phyloP scores from a whole-genome alignment of 2,888 invertebrate genomes.

The Hyalella azteca region DNA sequence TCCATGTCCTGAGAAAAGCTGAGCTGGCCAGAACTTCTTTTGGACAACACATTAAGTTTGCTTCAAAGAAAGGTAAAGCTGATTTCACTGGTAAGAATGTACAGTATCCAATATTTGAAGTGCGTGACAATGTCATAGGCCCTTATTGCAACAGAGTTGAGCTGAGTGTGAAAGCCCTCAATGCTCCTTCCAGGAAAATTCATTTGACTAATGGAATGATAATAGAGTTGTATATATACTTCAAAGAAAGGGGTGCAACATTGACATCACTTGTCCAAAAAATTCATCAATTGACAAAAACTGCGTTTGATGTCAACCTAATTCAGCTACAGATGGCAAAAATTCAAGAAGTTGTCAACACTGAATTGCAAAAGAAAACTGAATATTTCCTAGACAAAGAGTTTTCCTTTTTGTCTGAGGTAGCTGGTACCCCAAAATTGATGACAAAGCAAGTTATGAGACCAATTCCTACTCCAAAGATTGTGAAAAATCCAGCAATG shows the following conservation, averaged over 20 bases:
- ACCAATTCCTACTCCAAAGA: not conserved
- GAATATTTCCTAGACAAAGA: slow-evolving; percentile 10
- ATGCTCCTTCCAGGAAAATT: slow-evolving; percentile 35
- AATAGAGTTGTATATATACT: slow-evolving; percentile 49
- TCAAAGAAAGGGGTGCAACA: slow-evolving; percentile 42
- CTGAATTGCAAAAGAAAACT: not conserved
- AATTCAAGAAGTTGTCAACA: slow-evolving; percentile 38
- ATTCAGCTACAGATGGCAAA: slow-evolving; percentile 38
- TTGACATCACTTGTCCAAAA: slow-evolving; percentile 47
- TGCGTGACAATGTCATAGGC: slow-evolving; percentile 46
- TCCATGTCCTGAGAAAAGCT: too few relatives aligned
- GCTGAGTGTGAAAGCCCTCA: slow-evolving; percentile 45
- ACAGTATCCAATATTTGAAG: slow-evolving; percentile 40
- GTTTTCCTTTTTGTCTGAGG: not conserved
- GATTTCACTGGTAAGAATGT: slow-evolving; percentile 23
- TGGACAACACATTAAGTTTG: slow-evolving; percentile 31
- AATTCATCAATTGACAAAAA: slow-evolving; percentile 41
- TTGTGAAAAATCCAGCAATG: too few relatives aligned
- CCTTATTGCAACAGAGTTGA: slow-evolving; percentile 40
- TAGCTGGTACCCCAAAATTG: not conserved
- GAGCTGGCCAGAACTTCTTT: not conserved
- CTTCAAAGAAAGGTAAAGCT: slow-evolving; percentile 31
- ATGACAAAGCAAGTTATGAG: not conserved
- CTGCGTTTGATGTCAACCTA: slow-evolving; percentile 31
- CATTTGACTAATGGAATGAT: slow-evolving; percentile 46